These are phyloP conservation scores for Eurystomus gularis DNA, from an alignment of 2,113 vertebrate species.

Conservation along the genomic window DNA sequence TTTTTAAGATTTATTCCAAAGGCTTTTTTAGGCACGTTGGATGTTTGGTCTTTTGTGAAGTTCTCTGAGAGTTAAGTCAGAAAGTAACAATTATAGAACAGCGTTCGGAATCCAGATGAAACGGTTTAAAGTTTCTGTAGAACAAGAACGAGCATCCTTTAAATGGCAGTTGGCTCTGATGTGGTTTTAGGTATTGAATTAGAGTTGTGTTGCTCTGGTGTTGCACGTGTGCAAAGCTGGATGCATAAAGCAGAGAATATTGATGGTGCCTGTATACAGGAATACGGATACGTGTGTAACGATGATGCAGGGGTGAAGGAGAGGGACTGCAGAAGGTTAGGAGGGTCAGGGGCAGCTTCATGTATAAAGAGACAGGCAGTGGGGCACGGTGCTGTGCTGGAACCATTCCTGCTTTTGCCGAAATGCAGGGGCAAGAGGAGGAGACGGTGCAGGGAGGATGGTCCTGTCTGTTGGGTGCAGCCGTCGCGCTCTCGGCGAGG, in stretches of 20 bases:
- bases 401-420: background rate
- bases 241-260: background rate
- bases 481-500: background rate
- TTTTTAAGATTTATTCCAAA: constrained; percentile 16
- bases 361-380: background rate
- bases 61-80: background rate
- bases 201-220: background rate
- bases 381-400: background rate
- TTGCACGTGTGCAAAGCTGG: background rate
- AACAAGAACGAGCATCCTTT: background rate
- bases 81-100: background rate
- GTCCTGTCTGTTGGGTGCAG: background rate
- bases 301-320: background rate
- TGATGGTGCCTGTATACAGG: fast-evolving
- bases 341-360: background rate
- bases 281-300: too few relatives aligned
- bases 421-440: background rate
- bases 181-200: background rate
- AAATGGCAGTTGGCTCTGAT: background rate
- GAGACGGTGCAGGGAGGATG: background rate
- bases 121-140: background rate
- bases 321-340: background rate
- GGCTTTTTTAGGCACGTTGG: background rate
- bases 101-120: background rate
- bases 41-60: background rate